Evolutionary conservation across 2,888 invertebrate species (phyloP).

Genomic region (Phortica magna): DNA sequence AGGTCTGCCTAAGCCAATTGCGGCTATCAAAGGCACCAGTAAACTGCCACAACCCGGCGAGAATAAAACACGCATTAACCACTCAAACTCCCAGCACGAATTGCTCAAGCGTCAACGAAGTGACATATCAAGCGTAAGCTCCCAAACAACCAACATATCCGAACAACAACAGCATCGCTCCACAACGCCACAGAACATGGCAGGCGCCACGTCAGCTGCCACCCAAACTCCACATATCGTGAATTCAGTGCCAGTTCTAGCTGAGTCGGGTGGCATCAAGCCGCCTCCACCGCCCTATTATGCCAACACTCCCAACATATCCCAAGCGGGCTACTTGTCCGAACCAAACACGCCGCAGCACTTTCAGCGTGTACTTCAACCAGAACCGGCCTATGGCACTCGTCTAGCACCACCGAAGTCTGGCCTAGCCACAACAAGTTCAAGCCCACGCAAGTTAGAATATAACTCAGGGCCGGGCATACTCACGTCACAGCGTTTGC

Average conservation of each 20-base stretch:
- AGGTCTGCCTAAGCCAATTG: constrained; percentile 93
- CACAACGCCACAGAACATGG: neutral
- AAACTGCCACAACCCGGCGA: constrained; percentile 82
- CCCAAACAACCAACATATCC: constrained; percentile 61
- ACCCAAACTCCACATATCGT: constrained; percentile 62
- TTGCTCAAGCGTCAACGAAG: constrained; percentile 79
- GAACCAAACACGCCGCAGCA: constrained; percentile 62
- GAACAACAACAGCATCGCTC: constrained; percentile 42
- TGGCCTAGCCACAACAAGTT: constrained; percentile 56
- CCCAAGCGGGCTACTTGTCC: constrained; percentile 57
- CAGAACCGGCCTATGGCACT: constrained; percentile 56
- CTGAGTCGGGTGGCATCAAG: constrained; percentile 37
- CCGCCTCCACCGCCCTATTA: constrained; percentile 56
- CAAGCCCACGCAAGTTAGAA: constrained; percentile 83
- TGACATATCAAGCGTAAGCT: constrained; percentile 74
- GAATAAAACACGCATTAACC: constrained; percentile 53
- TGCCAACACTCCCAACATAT: constrained; percentile 57
- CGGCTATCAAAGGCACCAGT: constrained; percentile 93
- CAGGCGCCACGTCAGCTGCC: constrained; percentile 39
- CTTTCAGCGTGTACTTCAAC: constrained; percentile 10
- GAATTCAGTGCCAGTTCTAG: constrained; percentile 54
- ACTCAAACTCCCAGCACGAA: constrained; percentile 55
- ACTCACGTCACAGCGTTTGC: constrained; percentile 73
- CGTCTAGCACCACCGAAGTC: constrained; percentile 68
- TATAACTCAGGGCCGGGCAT: constrained; percentile 71